Base-by-base conservation (phyloP, 2,113 vertebrate species). In the Poecilia latipinna region DNA sequence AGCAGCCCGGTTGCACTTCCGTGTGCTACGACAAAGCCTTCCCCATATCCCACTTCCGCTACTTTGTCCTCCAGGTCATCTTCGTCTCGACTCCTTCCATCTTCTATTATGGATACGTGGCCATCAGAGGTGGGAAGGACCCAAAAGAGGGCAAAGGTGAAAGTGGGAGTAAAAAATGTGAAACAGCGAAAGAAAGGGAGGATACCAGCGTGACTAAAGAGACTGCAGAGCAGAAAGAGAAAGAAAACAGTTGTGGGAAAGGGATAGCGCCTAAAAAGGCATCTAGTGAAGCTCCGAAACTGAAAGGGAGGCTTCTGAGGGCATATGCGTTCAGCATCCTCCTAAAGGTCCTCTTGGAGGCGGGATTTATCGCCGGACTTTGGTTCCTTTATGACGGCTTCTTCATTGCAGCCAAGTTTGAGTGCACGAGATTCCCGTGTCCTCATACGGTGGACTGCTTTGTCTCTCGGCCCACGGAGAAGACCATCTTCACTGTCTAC, bases 31-130 rank as follows among this genome's bases (percentile, higher is more conserved):
- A 99, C 90, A 94, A 92, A 82, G 97, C 97, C 66, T 99, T 99
- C 90, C 98, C 98, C 79, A 97, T 99, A 88, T 99, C 98, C 69
- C 98, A 99, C 89, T 96, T 98, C 83, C 97, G 97, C 69, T 98
- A 96, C 94, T 99, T 98, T 90, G 96, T 99, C 80, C 95, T 99
- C n/a, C 98, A 99, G 80, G 95, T 99, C 86, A 96, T 99, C 86
- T 97, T 99, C 0, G 97, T 98, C 90, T 98, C 97, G 83, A 97
- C 98, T 0, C 98, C 97, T 0, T 98, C 96, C 60, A 93, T 99
- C 67, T 89, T 99, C 84, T 99, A 96, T 86, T 95, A 98, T n/a
- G 97, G 95, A 77, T 97, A 97, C 0, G 96, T 99, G 80, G 94
- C 97, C 33, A 90, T 97, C 67, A 92, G 93, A 44, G 89, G 94